phyloP scores from a whole-genome alignment of 2,888 invertebrate genomes.

The Caenorhabditis angaria region DNA sequence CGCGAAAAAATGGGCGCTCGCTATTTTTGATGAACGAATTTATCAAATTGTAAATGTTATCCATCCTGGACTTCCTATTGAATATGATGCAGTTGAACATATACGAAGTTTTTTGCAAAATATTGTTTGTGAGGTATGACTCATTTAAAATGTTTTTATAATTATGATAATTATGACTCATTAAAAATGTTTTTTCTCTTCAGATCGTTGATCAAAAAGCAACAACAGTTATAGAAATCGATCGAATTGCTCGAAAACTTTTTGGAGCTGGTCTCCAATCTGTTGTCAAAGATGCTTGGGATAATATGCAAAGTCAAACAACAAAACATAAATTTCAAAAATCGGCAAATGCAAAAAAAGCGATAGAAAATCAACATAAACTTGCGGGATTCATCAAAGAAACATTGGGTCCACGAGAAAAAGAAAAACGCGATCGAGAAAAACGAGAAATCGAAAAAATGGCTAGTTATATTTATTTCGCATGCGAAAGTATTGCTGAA shows the following conservation, averaged over 20 bases:
- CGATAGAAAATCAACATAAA: constrained; percentile 35
- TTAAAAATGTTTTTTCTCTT: constrained; percentile 6
- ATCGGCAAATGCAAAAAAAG: constrained; percentile 10
- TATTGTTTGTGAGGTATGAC: constrained; percentile 49
- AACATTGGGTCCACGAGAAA: constrained; percentile 39
- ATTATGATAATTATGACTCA: background rate
- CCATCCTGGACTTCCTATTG: constrained; percentile 66
- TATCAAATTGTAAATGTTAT: constrained; percentile 57
- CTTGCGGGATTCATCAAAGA: constrained; percentile 46
- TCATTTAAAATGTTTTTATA: background rate
- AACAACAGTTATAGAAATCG: constrained; percentile 38
- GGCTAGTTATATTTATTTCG: constrained; percentile 45
- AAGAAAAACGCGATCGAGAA: constrained; percentile 44
- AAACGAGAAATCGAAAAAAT: constrained; percentile 53
- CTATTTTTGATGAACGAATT: constrained; percentile 42
- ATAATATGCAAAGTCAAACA: constrained; percentile 30
- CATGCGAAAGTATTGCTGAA: constrained; percentile 49
- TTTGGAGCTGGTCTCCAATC: constrained; percentile 28
- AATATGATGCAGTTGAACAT: constrained; percentile 60
- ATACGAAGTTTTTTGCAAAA: constrained; percentile 55
- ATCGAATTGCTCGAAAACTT: constrained; percentile 25
- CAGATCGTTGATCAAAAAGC: constrained; percentile 38
- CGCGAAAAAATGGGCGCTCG: constrained; percentile 24
- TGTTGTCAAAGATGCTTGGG: constrained; percentile 42
- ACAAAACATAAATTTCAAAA: constrained; percentile 31